These are phyloP conservation scores for Dipodomys spectabilis DNA, from an alignment of 2,113 vertebrate genomes.

Conservation along the genomic window DNA sequence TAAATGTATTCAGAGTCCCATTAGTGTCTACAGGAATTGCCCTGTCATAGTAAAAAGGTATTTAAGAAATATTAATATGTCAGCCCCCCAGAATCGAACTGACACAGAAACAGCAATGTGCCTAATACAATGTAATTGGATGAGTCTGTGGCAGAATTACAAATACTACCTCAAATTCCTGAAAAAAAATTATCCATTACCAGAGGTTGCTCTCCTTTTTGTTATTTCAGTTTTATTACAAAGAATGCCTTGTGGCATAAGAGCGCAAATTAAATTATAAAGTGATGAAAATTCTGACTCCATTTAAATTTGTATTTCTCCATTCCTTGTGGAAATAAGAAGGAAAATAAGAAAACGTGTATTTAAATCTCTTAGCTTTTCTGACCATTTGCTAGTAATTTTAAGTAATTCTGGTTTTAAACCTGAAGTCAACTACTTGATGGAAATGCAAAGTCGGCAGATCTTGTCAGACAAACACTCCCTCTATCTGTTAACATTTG, in stretches of 20 bases:
- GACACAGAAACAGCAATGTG: slow-evolving; percentile 33
- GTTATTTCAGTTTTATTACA: slow-evolving; percentile 67
- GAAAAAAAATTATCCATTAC: slow-evolving; percentile 34
- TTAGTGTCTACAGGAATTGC: background rate
- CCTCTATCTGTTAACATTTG: background rate
- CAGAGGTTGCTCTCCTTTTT: slow-evolving; percentile 6
- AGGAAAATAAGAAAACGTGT: slow-evolving; percentile 65
- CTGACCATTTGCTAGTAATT: slow-evolving; percentile 48
- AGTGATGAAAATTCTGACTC: slow-evolving; percentile 65
- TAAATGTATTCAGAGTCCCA: background rate
- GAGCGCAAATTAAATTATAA: slow-evolving; percentile 75
- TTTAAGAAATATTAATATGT: background rate
- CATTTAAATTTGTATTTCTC: slow-evolving; percentile 71
- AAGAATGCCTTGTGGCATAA: slow-evolving; percentile 62
- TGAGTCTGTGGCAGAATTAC: slow-evolving; percentile 33
- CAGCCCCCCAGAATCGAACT: slow-evolving; percentile 38
- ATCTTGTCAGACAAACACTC: background rate
- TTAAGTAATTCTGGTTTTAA: slow-evolving; percentile 53
- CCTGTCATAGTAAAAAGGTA: background rate
- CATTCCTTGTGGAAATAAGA: slow-evolving; percentile 51
- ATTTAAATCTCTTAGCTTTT: slow-evolving; percentile 46
- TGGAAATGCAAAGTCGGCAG: background rate
- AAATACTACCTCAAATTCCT: slow-evolving; percentile 60
- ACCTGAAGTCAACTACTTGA: background rate
- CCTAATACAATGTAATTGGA: slow-evolving; percentile 26